Base-by-base conservation (phyloP, 2,888 invertebrate species). In the Calameuta idolon region DNA sequence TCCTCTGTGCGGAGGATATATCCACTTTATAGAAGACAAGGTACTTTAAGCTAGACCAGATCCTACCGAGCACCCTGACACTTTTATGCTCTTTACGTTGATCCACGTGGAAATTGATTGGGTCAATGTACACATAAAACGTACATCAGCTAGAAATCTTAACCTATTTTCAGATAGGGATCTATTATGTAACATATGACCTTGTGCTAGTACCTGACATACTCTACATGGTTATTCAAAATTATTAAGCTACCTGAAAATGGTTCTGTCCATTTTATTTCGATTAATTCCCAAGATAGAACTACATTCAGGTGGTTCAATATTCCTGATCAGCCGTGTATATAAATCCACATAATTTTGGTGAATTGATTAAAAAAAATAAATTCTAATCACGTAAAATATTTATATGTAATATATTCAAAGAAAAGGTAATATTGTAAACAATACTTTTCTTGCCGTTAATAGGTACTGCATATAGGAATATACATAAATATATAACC, bases 401-500 rank as follows among this genome's bases (percentile, higher is more conserved):
- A 55, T 9, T 9, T 15, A 1, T 40, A 40, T 40, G 15, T 4
- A 23, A 9, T 55, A 23, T 9, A 55, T 23, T 23, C 23, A 23
- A 55, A 55, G 23, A 9, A 55, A 2, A 1, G 15, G 55, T 23
- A 55, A 23, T 23, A 55, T 23, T 55, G 23, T 55, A 11, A 3
- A 31, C 33, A 34, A 12, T 34, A 71, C 12, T 71, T 71, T 34
- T n/a, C 71, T 31, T 34, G 71, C 15, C 31, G 12, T 71, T 71
- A 71, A 31, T 23, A 34, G 71, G 2, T 71, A 71, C 2, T 71
- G 9, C 9, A 31, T 34, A 30, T 33, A 40, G 69, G 30, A n/a
- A n/a, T 35, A 77, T 55, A 55, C 55, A 55, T 77, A 75, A 82
- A 69, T 77, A 74, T 75, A 11, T n/a, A 73, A 40, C 33, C 37